Percentiles rank a stretch among this genome's conserved stretches.
phyloP scores from a whole-genome alignment of 2,797 vertebrate genomes.

The Geotrypetes seraphini region DNA sequence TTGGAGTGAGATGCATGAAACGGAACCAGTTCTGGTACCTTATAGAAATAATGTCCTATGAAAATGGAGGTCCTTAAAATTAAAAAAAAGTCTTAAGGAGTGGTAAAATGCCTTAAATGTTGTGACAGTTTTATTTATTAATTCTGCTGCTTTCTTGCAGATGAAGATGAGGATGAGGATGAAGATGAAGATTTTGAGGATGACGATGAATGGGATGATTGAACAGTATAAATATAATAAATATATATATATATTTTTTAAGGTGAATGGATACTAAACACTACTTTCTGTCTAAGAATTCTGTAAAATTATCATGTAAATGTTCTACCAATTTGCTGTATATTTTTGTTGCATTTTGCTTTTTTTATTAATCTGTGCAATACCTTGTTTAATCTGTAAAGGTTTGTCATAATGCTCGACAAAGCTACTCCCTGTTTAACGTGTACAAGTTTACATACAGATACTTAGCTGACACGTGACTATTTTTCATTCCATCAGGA shows the following conservation, averaged over 20 bases:
- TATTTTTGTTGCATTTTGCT: slow-evolving; percentile 92
- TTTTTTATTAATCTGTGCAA: slow-evolving; percentile 95
- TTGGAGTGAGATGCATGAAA: too few relatives aligned
- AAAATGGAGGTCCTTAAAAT: too few relatives aligned
- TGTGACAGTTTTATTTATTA: not conserved
- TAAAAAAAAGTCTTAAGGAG: too few relatives aligned
- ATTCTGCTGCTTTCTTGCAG: slow-evolving; percentile 46
- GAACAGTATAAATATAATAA: slow-evolving; percentile 53
- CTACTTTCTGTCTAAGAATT: slow-evolving; percentile 77
- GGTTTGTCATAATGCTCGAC: slow-evolving; percentile 68
- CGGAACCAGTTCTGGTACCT: too few relatives aligned
- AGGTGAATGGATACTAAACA: slow-evolving; percentile 78
- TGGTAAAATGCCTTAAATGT: too few relatives aligned
- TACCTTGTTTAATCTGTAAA: slow-evolving; percentile 95
- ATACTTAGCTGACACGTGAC: slow-evolving; percentile 61
- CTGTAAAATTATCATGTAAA: slow-evolving; percentile 86
- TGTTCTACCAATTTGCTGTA: slow-evolving; percentile 90
- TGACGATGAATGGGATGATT: slow-evolving; percentile 97
- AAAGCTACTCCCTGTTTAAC: slow-evolving; percentile 58
- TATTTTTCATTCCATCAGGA: slow-evolving; percentile 59
- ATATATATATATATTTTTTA: slow-evolving; percentile 68
- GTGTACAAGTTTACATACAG: slow-evolving; percentile 73
- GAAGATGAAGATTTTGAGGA: slow-evolving; percentile 96
- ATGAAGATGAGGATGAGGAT: slow-evolving; percentile 91
- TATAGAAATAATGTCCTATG: too few relatives aligned